Evolutionary conservation across 2,797 vertebrate genomes (phyloP), one percentile per base, ranked within the genome.

Genomic region (Propithecus perrieri): DNA sequence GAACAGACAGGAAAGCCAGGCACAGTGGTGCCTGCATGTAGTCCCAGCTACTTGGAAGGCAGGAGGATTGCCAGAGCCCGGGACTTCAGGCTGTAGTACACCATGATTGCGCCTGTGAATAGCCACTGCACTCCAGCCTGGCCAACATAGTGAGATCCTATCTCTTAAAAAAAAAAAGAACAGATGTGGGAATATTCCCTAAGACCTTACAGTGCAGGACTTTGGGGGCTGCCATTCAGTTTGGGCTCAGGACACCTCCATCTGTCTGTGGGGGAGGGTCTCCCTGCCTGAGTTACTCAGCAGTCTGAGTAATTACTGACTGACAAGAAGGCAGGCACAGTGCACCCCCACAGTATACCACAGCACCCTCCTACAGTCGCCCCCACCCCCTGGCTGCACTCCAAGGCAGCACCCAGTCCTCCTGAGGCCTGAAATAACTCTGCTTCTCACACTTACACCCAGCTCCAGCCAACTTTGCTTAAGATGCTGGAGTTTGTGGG

Each of bases 251-350:
- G 92, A 69, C 88, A 94, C 69, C 30, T 95, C 95, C 95, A 96
- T 97, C 93, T 97, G 97, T 86, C 94, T 9, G 12, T 35, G 96
- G 94, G 95, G 61, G 95, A 15, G 15, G 97, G 97, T 96, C 96
- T 95, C 93, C 97, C 63, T 93, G 94, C 89, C 90, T 75, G 87
- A 87, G 74, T 98, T 97, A 97, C 95, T 98, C 97, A 98, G 91
- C 90, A 95, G 85, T 91, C 97, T 98, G 97, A 98, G 97, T 98
- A 98, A 98, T 97, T 86, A 94, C 89, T 75, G 90, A 92, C 95
- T 98, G 93, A 95, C 88, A 93, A 97, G 97, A 95, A 96, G 94
- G 93, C 69, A 11, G 81, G 87, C 76, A 94, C 63, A 43, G 63
- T 57, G 86, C 80, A 89, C 91, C 90, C 92, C 96, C 69, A 91